These are phyloP conservation scores for Meloe dianella DNA, from an alignment of 2,888 invertebrate genomes.

Conservation along the genomic window DNA sequence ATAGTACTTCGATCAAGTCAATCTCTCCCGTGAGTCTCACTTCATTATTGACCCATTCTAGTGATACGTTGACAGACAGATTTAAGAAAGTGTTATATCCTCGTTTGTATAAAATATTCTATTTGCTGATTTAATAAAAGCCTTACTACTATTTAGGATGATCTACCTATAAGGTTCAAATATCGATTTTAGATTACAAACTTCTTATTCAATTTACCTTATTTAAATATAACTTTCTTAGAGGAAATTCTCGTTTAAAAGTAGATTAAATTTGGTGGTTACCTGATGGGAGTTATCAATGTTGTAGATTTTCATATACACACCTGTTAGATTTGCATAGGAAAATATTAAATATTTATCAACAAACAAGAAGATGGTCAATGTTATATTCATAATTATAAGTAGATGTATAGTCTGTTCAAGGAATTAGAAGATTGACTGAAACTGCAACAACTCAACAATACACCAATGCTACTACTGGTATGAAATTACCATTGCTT, in stretches of 20 bases:
- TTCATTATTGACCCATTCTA: slow-evolving; percentile 54
- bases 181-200: slow-evolving; percentile 6
- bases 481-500: no score
- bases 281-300: slow-evolving; percentile 10
- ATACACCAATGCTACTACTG: no score
- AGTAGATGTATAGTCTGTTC: not conserved
- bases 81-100: slow-evolving; percentile 30
- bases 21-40: slow-evolving; percentile 54
- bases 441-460: not conserved
- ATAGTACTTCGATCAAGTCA: slow-evolving; percentile 51
- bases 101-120: slow-evolving; percentile 28
- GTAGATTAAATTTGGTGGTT: not conserved
- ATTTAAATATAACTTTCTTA: not conserved
- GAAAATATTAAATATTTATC: slow-evolving; percentile 27
- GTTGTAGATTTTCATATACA: slow-evolving; percentile 8
- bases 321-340: slow-evolving; percentile 23
- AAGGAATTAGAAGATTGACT: not conserved
- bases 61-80: slow-evolving; percentile 35
- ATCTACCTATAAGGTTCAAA: not conserved
- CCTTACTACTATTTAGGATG: not conserved
- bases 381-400: not conserved
- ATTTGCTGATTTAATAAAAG: slow-evolving; percentile 18
- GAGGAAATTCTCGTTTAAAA: not conserved
- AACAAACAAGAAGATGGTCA: slow-evolving; percentile 17
- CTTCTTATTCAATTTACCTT: slow-evolving; percentile 3